These are phyloP conservation scores for Albula glossodonta DNA, from an alignment of 2,113 vertebrate species.

Conservation along the genomic window DNA sequence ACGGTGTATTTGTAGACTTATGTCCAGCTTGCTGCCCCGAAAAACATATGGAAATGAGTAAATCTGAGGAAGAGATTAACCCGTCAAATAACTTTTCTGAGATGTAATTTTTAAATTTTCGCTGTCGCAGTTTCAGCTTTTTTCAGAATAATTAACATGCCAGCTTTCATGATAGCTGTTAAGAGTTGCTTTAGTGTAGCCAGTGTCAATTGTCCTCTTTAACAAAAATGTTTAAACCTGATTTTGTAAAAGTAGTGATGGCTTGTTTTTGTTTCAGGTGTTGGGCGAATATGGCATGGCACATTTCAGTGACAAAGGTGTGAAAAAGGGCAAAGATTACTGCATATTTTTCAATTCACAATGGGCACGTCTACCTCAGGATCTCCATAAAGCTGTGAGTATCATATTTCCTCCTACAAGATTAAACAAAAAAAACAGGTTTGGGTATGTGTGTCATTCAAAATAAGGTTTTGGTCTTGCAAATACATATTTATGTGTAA, in stretches of 20 bases:
- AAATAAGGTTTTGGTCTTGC: not conserved
- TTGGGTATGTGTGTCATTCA: too few species aligned
- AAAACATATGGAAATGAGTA: not conserved
- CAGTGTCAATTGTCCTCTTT: too few species aligned
- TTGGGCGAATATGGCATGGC: conserved; percentile 88
- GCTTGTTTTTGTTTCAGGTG: conserved; percentile 65
- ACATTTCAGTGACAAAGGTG: conserved; percentile 78
- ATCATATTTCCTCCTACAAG: not conserved
- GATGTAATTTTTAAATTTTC: too few species aligned
- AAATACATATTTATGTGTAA: not conserved
- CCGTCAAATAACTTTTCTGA: too few species aligned
- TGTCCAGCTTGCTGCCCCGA: not conserved
- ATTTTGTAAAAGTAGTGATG: not conserved
- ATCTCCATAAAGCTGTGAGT: conserved; percentile 89
- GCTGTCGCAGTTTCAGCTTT: too few species aligned
- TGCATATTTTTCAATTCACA: conserved; percentile 92
- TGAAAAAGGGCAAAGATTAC: conserved; percentile 84
- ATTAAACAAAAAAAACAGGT: not conserved
- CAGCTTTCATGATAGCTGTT: too few species aligned
- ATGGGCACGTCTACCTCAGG: conserved; percentile 90
- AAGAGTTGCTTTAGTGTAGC: too few species aligned
- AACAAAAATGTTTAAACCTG: too few species aligned
- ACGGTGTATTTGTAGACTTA: not conserved
- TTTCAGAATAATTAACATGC: too few species aligned
- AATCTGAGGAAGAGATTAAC: too few species aligned